Evolutionary conservation across 2,888 invertebrate species (phyloP), one percentile per base, ranked within the genome.

Genomic region (Ecdyonurus torrentis): DNA sequence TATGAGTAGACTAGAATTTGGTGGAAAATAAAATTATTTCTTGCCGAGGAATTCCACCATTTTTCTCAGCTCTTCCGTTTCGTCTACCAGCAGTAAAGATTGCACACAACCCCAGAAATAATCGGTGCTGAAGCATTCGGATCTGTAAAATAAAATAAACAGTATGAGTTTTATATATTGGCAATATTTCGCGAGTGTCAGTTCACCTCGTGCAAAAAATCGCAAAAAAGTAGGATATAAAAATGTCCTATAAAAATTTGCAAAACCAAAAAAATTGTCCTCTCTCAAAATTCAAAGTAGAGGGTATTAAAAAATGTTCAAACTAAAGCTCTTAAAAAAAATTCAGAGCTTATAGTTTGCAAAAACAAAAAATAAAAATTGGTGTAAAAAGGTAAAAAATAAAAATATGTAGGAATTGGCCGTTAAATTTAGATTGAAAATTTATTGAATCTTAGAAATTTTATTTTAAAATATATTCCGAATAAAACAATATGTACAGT

Each of bases 31-130:
- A n/a, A n/a, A 59, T 65, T 67, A 68, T 74, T 79, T 80, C 72
- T 82, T 82, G 74, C 86, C 87, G 78, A 87, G 81, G 79, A 83
- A 86, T 78, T 87, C 86, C 77, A 86, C 84, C 86, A 87, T 85
- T 78, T 85, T 84, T 76, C 82, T 82, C 78, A 85, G 83, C 77
- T 84, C 83, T 75, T 85, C 84, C 78, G 83, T 83, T 77, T 89
- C 87, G 76, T 87, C 86, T 74, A 80, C 80, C 76, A 87, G 81
- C 77, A 85, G 81, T 78, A 89, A 81, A 75, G 85, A 84, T 79
- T 87, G 84, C 79, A 87, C 80, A 79, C 88, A 89, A 78, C 87
- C 87, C 79, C 83, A 83, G 81, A 89, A 89, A 80, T 84, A 87
- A 78, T 83, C 80, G 76, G 84, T 84, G 74, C 84, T 83, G 79